Conservation (phyloP, 2,113 vertebrate genomes). For the Penelope pileata region DNA sequence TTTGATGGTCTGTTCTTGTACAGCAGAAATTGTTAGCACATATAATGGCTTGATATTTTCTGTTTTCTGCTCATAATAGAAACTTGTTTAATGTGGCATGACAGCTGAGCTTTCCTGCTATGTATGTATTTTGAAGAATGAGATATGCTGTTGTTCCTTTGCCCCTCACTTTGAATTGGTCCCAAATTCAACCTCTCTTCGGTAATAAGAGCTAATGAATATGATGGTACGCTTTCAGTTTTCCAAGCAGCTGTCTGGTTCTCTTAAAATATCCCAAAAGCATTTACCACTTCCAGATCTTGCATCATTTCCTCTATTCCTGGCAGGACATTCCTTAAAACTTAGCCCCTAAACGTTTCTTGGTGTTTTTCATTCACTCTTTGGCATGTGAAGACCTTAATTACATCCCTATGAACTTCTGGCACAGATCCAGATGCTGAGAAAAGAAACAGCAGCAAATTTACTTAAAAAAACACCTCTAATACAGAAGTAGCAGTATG, state of each 20-base stretch:
- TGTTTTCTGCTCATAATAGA: neutral
- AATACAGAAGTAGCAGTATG: neutral
- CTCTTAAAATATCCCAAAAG: constrained; percentile 36
- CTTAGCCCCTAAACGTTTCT: constrained; percentile 19
- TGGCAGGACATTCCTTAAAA: constrained; percentile 51
- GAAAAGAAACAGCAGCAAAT: constrained; percentile 9
- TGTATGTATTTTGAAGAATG: constrained; percentile 17
- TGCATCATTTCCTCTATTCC: constrained; percentile 50
- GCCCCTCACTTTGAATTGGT: constrained; percentile 30
- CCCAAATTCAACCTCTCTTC: constrained; percentile 26
- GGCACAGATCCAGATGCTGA: neutral
- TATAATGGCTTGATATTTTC: neutral
- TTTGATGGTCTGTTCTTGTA: neutral
- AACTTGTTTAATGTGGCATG: constrained; percentile 16
- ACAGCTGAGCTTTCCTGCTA: neutral
- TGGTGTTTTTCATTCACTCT: constrained; percentile 31
- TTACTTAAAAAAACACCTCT: constrained; percentile 29
- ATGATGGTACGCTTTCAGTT: constrained; percentile 17
- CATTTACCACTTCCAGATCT: constrained; percentile 37
- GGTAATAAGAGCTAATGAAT: constrained; percentile 50
- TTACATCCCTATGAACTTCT: constrained; percentile 49
- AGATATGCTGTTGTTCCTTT: constrained; percentile 11
- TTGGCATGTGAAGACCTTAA: constrained; percentile 48
- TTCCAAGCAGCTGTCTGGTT: constrained; percentile 57
- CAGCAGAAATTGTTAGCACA: neutral